Base-by-base conservation (phyloP, 1,140 invertebrate species). In the Ganaspis sp. region DNA sequence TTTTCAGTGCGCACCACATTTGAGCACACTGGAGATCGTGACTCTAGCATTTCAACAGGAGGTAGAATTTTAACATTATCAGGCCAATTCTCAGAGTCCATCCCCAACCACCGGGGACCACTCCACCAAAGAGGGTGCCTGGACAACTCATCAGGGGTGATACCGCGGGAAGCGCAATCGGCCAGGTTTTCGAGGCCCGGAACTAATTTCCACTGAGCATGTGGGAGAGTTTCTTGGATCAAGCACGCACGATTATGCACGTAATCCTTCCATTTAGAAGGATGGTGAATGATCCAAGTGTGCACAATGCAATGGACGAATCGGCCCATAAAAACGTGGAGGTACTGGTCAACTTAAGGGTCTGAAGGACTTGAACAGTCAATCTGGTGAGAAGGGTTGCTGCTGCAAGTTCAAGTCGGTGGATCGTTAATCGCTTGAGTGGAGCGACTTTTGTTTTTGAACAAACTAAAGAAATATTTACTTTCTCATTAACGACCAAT, bases 211-310 rank as follows among this genome's bases (percentile, higher is more conserved):
- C 81, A 80, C 11, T 69, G 11, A 11, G 58, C 78, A 2, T 26
- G 5, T 11, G 75, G 70, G 1, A 80, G 11, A 9, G 40, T 4
- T 37, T 84, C 76, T 58, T 85, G 76, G 34, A 89, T 87, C 54
- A 73, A 37, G 5, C 77, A 54, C 0, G 86, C 81, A 9, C 83
- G 72, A 76, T 88, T 88, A 0, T 78, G 75, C 1, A 88, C 84
- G 79, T 83, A 89, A 1, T 79, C 73, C 70, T 87, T 84, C 73
- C 87, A 84, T 15, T 64, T 23, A 29, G 76, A 74, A 4, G 87
- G 76, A 2, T 83, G 58, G 29, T 38, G 79, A 17, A 77, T 79
- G 19, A 88, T 40, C 87, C 88, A 89, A 4, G 75, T 72, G 17
- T 77, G 70, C 9, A 73, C 53, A 8, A 79, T n/a, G n/a, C n/a